Conservation (phyloP, 2,113 vertebrate genomes). For the Amazona vittata region DNA sequence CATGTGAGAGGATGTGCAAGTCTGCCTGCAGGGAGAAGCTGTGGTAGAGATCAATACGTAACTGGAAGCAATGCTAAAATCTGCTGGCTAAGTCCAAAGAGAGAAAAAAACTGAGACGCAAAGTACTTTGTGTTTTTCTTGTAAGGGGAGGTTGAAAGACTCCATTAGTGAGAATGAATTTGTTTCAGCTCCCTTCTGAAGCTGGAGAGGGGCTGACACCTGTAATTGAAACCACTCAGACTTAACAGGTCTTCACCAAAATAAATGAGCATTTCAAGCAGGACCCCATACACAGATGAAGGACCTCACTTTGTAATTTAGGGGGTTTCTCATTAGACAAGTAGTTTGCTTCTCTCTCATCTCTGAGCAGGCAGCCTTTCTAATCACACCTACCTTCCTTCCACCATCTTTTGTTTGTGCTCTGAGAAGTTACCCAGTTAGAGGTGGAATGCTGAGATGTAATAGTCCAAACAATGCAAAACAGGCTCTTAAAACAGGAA, state of each 20-base stretch:
- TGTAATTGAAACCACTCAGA: not conserved
- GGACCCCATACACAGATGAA: not conserved
- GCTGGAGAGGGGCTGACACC: not conserved
- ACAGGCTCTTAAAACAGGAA: not conserved
- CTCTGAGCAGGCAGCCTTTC: not conserved
- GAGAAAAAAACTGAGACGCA: not conserved
- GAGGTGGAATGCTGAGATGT: not conserved
- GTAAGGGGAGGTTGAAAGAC: not conserved
- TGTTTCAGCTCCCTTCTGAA: not conserved
- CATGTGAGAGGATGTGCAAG: not conserved
- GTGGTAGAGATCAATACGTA: not conserved
- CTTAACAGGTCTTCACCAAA: not conserved
- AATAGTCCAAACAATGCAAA: not conserved
- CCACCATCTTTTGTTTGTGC: not conserved
- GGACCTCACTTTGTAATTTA: not conserved
- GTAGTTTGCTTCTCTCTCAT: not conserved
- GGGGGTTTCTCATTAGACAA: not conserved
- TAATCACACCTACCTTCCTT: not conserved
- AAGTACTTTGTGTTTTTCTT: not conserved
- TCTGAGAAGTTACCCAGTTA: not conserved
- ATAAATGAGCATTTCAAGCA: not conserved
- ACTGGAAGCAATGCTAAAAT: not conserved
- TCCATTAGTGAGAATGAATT: not conserved
- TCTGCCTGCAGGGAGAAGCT: conserved; percentile 11
- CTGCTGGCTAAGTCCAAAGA: not conserved